These are phyloP conservation scores for Drosophila azteca DNA, from an alignment of 1,140 invertebrate genomes.

Conservation along the genomic window DNA sequence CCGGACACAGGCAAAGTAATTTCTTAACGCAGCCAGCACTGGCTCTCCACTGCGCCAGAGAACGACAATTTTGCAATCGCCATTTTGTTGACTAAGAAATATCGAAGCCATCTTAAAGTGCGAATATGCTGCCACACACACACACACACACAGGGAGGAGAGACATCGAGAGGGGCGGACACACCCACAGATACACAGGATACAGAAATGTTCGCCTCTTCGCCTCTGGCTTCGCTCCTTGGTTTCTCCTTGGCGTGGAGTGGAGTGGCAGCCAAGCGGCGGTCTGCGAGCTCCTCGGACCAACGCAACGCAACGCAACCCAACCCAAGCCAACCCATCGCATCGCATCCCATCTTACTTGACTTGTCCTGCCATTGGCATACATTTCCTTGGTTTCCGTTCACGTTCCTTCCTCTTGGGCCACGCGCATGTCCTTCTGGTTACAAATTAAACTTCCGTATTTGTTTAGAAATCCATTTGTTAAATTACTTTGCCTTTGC, in stretches of 20 bases:
- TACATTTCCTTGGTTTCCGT: slow-evolving; percentile 76
- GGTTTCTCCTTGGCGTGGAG: slow-evolving; percentile 47
- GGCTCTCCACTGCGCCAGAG: slow-evolving; percentile 24
- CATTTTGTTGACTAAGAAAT: slow-evolving; percentile 82
- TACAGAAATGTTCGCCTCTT: slow-evolving; percentile 47
- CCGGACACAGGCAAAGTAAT: slow-evolving; percentile 35
- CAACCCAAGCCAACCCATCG: no score
- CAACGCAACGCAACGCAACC: background rate
- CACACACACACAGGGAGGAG: slow-evolving; percentile 25
- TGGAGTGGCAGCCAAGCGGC: slow-evolving; percentile 60
- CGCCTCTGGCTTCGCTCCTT: slow-evolving; percentile 48
- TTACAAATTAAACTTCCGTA: slow-evolving; percentile 83
- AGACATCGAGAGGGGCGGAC: slow-evolving; percentile 9
- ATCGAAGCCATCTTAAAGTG: slow-evolving; percentile 81
- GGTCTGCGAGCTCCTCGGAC: slow-evolving; percentile 54
- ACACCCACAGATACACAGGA: slow-evolving; percentile 46
- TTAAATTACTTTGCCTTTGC: slow-evolving; percentile 82
- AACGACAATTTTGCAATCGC: slow-evolving; percentile 78
- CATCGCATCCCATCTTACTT: slow-evolving; percentile 1
- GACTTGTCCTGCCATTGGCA: slow-evolving; percentile 67
- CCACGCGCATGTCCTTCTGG: slow-evolving; percentile 75
- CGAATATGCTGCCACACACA: slow-evolving; percentile 62
- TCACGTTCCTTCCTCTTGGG: slow-evolving; percentile 16
- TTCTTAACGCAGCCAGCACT: slow-evolving; percentile 45
- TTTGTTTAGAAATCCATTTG: slow-evolving; percentile 83